Conservation (phyloP, 2,113 vertebrate genomes). For the Micromys minutus region DNA sequence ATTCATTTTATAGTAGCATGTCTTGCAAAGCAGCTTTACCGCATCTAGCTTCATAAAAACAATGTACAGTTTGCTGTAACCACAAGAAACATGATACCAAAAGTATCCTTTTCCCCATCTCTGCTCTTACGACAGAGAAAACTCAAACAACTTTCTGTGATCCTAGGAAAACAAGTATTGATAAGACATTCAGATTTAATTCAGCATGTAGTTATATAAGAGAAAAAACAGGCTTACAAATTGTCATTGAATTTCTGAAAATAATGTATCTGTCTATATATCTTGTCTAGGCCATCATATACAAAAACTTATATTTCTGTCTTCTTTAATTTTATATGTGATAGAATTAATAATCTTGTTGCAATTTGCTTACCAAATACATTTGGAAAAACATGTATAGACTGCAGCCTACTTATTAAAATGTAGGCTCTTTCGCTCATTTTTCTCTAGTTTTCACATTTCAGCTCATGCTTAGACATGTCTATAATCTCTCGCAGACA, state of each 20-base stretch:
- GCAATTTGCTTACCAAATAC: constrained; percentile 38
- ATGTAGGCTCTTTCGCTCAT: not conserved
- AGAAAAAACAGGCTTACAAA: constrained; percentile 37
- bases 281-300: constrained; percentile 57
- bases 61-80: constrained; percentile 69
- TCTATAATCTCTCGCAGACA: not conserved
- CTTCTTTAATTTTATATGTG: constrained; percentile 54
- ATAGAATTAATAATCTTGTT: constrained; percentile 53
- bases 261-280: not conserved
- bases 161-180: constrained; percentile 62
- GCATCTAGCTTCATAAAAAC: constrained; percentile 73
- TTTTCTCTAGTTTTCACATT: constrained; percentile 33
- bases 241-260: constrained; percentile 48
- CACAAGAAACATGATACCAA: constrained; percentile 70
- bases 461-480: not conserved
- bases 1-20: constrained; percentile 67
- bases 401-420: constrained; percentile 1
- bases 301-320: constrained; percentile 59
- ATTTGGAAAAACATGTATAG: constrained; percentile 27
- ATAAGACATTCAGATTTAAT: not conserved
- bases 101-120: not conserved
- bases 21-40: constrained; percentile 74
- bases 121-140: constrained; percentile 24
- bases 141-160: constrained; percentile 52
- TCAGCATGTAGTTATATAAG: constrained; percentile 55